These are phyloP conservation scores for Temnothorax rugatulus DNA, from an alignment of 2,888 invertebrate species.

Conservation along the genomic window DNA sequence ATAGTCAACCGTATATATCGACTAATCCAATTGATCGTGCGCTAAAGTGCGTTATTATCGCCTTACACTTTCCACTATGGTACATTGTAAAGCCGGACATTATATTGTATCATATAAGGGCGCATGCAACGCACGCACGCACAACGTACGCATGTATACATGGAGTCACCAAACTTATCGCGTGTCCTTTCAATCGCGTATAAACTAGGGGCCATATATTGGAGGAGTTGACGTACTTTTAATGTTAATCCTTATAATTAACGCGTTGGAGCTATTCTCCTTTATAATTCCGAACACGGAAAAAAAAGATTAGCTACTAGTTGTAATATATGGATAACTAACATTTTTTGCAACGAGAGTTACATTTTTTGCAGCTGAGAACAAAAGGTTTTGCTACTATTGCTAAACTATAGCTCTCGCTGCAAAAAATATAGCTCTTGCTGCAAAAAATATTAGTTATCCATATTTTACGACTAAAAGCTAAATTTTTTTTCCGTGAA, in stretches of 20 bases:
- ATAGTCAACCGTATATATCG: conserved; percentile 70
- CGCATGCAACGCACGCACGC: conserved; percentile 18
- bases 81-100: conserved; percentile 44
- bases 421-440: no score
- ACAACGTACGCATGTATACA: neutral
- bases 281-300: neutral
- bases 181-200: neutral
- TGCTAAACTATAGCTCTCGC: no score
- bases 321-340: no score
- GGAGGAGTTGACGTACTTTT: neutral
- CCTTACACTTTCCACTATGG: conserved; percentile 73
- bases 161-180: neutral
- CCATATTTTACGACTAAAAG: no score
- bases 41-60: conserved; percentile 77
- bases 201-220: neutral
- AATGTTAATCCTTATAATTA: neutral
- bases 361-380: no score
- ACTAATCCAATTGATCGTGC: conserved; percentile 77
- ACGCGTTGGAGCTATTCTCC: neutral
- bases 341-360: no score
- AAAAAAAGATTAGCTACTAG: no score
- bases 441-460: no score
- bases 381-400: no score
- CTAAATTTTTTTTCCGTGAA: no score
- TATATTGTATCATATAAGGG: conserved; percentile 37